Conservation (phyloP, 2,797 vertebrate genomes). For the Enteromius unitaeniatus region DNA sequence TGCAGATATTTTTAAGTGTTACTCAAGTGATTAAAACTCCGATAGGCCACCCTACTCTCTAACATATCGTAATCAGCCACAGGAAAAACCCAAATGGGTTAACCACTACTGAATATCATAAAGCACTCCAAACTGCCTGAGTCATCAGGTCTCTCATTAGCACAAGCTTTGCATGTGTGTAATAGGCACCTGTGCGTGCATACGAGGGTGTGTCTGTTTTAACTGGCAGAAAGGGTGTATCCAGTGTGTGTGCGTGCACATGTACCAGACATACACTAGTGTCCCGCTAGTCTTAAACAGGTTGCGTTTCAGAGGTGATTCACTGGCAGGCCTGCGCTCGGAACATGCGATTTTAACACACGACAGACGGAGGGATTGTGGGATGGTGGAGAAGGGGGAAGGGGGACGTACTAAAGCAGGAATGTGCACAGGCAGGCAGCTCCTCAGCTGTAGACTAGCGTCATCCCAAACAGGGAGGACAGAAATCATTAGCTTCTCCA, state of each 20-base stretch:
- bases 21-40: neutral
- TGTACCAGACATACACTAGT: neutral
- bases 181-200: slow-evolving; percentile 18
- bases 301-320: slow-evolving; percentile 35
- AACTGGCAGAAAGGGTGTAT: slow-evolving; percentile 38
- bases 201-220: slow-evolving; percentile 36
- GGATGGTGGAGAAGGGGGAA: neutral
- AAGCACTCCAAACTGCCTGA: neutral
- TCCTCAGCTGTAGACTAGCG: slow-evolving; percentile 31
- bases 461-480: slow-evolving; percentile 23
- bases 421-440: slow-evolving; percentile 49
- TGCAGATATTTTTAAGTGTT: neutral
- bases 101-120: slow-evolving; percentile 24
- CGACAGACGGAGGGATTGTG: slow-evolving; percentile 1
- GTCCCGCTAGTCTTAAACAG: neutral
- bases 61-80: neutral
- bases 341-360: slow-evolving; percentile 10
- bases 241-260: neutral
- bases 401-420: slow-evolving; percentile 35
- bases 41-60: neutral
- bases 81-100: slow-evolving; percentile 12
- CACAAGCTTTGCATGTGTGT: slow-evolving; percentile 30
- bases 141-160: slow-evolving; percentile 32
- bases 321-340: slow-evolving; percentile 26
- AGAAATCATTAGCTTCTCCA: slow-evolving; percentile 41